These are phyloP conservation scores for Ophonus ardosiacus DNA, from an alignment of 2,888 invertebrate genomes.

Conservation along the genomic window DNA sequence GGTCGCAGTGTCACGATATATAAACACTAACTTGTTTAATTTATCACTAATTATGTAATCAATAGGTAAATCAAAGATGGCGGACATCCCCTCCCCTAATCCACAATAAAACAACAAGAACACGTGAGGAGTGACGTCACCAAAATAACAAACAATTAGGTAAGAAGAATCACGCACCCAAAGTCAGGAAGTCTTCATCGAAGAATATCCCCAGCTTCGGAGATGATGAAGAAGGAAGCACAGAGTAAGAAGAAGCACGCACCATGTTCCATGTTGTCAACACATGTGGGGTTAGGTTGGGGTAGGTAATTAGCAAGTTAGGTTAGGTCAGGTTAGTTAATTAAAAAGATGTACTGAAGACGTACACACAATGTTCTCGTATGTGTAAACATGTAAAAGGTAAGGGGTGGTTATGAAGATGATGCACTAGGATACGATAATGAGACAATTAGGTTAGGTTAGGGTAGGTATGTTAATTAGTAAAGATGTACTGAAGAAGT, in stretches of 20 bases:
- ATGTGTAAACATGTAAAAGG: slow-evolving; percentile 65
- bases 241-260: slow-evolving; percentile 5
- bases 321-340: not conserved
- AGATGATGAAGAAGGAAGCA: slow-evolving; percentile 21
- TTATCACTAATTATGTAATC: slow-evolving; percentile 10
- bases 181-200: slow-evolving; percentile 14
- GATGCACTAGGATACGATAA: slow-evolving; percentile 59
- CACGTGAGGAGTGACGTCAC: slow-evolving; percentile 26
- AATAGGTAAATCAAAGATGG: slow-evolving; percentile 32
- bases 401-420: slow-evolving; percentile 20
- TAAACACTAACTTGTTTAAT: not conserved
- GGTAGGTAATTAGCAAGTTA: not conserved
- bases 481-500: not conserved
- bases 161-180: slow-evolving; percentile 39
- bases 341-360: not conserved
- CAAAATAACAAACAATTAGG: slow-evolving; percentile 19
- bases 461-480: not conserved
- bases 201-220: slow-evolving; percentile 14
- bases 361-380: no score
- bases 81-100: not conserved
- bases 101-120: not conserved
- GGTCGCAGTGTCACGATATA: not conserved
- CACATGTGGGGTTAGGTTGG: not conserved
- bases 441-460: slow-evolving; percentile 67
- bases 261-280: not conserved